These are phyloP conservation scores for Chloroceryle inda DNA, from an alignment of 2,797 vertebrate species.

Conservation along the genomic window DNA sequence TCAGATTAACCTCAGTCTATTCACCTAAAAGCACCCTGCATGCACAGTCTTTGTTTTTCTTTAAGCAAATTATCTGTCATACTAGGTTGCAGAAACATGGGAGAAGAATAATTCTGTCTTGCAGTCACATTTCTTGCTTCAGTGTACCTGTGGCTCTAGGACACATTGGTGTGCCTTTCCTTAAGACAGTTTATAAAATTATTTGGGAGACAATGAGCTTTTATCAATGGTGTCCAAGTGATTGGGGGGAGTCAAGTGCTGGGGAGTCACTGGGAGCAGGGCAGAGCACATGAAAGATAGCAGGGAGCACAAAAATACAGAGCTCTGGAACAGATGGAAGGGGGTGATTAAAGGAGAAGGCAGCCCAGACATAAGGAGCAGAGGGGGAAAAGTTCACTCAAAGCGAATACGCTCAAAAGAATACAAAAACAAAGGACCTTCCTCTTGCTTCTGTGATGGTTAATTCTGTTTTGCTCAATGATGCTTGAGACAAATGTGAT, in stretches of 20 bases:
- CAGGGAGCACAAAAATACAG: neutral
- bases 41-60: neutral
- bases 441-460: neutral
- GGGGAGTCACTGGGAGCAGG: too few relatives aligned
- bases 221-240: neutral
- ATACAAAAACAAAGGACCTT: neutral
- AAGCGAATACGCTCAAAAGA: neutral
- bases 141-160: neutral
- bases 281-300: fast-evolving
- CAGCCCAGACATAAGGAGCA: neutral
- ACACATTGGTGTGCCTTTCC: neutral
- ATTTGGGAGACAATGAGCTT: neutral
- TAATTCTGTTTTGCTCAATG: neutral
- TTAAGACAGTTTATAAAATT: neutral
- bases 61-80: neutral
- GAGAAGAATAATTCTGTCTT: neutral
- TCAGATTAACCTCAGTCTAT: neutral
- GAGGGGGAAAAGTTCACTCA: neutral
- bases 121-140: neutral
- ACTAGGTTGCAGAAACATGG: neutral
- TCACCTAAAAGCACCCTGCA: neutral
- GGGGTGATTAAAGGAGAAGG: fast-evolving
- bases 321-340: neutral
- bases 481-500: neutral
- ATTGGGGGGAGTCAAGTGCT: neutral